phyloP scores from a whole-genome alignment of 2,888 invertebrate genomes.

The Sialis fuliginosa region DNA sequence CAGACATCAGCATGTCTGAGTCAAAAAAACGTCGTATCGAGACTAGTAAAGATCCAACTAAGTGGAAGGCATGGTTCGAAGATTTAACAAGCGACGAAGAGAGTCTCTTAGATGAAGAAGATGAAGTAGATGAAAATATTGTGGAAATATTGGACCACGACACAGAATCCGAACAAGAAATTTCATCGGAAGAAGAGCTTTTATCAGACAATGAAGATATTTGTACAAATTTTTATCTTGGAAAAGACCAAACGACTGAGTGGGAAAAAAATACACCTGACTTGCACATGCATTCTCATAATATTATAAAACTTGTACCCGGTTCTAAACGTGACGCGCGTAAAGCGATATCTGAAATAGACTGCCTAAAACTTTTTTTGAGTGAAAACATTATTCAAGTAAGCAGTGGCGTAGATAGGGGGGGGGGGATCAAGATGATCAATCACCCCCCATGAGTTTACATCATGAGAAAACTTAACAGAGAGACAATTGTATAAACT shows the following conservation, averaged over 20 bases:
- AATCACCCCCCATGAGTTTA: no score
- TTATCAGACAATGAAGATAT: background rate
- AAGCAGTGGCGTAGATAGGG: no score
- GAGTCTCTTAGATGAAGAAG: constrained; percentile 6
- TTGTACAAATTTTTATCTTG: background rate
- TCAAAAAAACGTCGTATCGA: constrained; percentile 5
- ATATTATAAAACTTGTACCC: no score
- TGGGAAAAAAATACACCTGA: no score
- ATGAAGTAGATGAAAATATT: constrained; percentile 3
- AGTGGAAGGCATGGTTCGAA: constrained; percentile 6
- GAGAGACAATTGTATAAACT: no score
- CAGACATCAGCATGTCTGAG: constrained; percentile 2
- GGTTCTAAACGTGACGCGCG: no score
- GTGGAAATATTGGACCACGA: background rate
- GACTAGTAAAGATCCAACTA: constrained; percentile 5
- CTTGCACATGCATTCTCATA: no score
- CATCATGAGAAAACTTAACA: no score
- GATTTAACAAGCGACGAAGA: constrained; percentile 7
- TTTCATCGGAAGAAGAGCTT: background rate
- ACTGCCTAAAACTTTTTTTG: no score
- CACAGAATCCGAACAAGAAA: background rate
- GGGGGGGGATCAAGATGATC: no score
- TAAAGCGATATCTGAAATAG: no score
- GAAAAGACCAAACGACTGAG: background rate
- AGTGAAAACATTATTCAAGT: no score